Conservation (phyloP, 2,797 vertebrate species). For the Syngnathus acus region DNA sequence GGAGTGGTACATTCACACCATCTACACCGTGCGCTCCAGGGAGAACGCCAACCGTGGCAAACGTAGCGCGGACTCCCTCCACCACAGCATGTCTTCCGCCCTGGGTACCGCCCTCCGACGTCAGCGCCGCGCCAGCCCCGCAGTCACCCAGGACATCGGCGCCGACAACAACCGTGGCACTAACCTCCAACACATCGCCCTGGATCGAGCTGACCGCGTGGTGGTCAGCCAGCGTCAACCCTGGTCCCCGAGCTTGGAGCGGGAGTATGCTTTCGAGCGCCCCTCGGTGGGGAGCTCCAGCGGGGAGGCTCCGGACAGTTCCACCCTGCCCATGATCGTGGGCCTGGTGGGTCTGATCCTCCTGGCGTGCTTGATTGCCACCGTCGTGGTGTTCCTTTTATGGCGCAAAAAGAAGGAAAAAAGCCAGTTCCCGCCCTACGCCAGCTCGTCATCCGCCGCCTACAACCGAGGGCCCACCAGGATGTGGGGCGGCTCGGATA, state of each 20-base stretch:
- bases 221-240: slow-evolving; percentile 58
- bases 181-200: slow-evolving; percentile 71
- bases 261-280: slow-evolving; percentile 34
- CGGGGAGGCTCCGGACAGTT: slow-evolving; percentile 43
- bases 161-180: slow-evolving; percentile 71
- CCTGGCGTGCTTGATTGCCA: slow-evolving; percentile 56
- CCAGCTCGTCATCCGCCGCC: slow-evolving; percentile 69
- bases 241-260: slow-evolving; percentile 37
- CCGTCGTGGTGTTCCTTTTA: slow-evolving; percentile 61
- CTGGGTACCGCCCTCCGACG: slow-evolving; percentile 13
- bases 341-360: slow-evolving; percentile 65
- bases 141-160: slow-evolving; percentile 55
- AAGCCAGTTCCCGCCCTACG: slow-evolving; percentile 57
- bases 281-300: slow-evolving; percentile 63
- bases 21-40: slow-evolving; percentile 68
- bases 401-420: slow-evolving; percentile 58
- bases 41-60: slow-evolving; percentile 72
- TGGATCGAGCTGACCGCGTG: slow-evolving; percentile 61
- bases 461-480: slow-evolving; percentile 52
- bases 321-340: slow-evolving; percentile 57
- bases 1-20: slow-evolving; percentile 76
- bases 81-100: slow-evolving; percentile 52
- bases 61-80: slow-evolving; percentile 69
- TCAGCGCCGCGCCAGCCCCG: slow-evolving; percentile 41
- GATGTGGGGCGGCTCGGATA: slow-evolving; percentile 55